Conservation (phyloP, 1,140 invertebrate species). For the Stegodyphus dumicola region DNA sequence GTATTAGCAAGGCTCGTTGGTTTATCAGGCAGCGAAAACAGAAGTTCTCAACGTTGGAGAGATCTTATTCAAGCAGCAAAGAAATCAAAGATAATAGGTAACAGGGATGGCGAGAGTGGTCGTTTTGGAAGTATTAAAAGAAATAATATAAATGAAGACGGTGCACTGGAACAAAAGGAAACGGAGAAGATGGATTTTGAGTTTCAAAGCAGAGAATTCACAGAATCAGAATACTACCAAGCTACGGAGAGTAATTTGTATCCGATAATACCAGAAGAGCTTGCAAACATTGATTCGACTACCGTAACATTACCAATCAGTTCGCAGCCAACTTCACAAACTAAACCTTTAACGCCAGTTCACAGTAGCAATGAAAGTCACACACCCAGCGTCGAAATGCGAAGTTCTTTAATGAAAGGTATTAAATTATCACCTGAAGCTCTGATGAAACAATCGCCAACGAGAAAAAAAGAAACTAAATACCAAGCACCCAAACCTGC, state of each 20-base stretch:
- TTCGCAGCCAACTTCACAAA: constrained; percentile 4
- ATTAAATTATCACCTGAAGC: constrained; percentile 37
- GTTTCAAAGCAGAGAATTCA: constrained; percentile 14
- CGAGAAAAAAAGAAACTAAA: constrained; percentile 13
- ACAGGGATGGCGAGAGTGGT: constrained; percentile 21
- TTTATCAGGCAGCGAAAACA: constrained; percentile 14
- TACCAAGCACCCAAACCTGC: constrained; percentile 33
- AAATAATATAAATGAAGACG: constrained; percentile 1
- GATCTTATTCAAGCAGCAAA: constrained; percentile 59
- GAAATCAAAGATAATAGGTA: constrained; percentile 56
- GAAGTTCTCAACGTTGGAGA: constrained; percentile 40
- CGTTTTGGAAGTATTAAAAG: constrained; percentile 52
- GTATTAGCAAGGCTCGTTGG: constrained; percentile 42
- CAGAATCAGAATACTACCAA: constrained; percentile 4
- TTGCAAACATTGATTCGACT: constrained; percentile 3
- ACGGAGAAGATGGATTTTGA: background rate
- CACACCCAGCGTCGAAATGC: background rate
- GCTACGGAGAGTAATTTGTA: constrained; percentile 30
- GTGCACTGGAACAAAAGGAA: background rate
- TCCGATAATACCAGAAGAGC: constrained; percentile 50
- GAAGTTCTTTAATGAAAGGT: background rate
- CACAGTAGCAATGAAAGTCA: background rate
- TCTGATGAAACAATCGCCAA: constrained; percentile 2
- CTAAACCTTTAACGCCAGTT: background rate
- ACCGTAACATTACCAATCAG: background rate